Percentiles rank a stretch among this genome's conserved stretches.
Evolutionary conservation across 2,797 vertebrate species (phyloP).

Genomic region (Intellagama lesueurii): DNA sequence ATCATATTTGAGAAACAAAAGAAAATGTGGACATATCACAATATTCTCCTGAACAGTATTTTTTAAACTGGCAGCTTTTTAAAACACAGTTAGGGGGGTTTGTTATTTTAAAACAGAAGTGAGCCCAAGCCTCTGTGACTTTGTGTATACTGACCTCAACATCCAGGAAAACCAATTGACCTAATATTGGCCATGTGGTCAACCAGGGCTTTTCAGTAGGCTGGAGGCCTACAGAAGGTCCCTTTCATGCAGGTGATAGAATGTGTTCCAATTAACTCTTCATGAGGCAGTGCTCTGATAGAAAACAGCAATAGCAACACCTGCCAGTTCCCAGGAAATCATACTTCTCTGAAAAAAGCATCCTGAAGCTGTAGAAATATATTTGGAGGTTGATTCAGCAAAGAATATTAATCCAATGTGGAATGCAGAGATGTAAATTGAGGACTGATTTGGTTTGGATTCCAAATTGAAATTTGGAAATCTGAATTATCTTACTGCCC

Average conservation of each 20-base stretch:
- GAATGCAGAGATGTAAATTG: too few species aligned
- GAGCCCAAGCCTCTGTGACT: background rate
- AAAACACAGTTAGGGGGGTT: background rate
- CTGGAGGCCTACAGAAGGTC: background rate
- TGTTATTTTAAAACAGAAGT: background rate
- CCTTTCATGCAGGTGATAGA: background rate
- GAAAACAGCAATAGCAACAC: background rate
- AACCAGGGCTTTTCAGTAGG: background rate
- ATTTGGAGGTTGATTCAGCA: background rate
- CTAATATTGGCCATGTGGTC: too few species aligned
- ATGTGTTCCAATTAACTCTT: background rate
- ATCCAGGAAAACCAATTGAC: background rate
- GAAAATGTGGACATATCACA: background rate
- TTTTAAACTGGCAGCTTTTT: conserved; percentile 11
- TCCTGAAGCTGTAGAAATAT: background rate
- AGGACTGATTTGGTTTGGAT: too few species aligned
- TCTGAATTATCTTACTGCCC: too few species aligned
- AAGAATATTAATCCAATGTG: background rate
- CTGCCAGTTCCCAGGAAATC: background rate
- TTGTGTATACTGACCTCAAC: background rate
- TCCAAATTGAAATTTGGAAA: too few species aligned
- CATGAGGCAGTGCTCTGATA: background rate
- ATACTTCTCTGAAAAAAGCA: too few species aligned
- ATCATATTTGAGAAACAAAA: background rate
- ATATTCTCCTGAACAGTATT: background rate